These are phyloP conservation scores for Solea solea DNA, from an alignment of 2,113 vertebrate species.

Conservation along the genomic window DNA sequence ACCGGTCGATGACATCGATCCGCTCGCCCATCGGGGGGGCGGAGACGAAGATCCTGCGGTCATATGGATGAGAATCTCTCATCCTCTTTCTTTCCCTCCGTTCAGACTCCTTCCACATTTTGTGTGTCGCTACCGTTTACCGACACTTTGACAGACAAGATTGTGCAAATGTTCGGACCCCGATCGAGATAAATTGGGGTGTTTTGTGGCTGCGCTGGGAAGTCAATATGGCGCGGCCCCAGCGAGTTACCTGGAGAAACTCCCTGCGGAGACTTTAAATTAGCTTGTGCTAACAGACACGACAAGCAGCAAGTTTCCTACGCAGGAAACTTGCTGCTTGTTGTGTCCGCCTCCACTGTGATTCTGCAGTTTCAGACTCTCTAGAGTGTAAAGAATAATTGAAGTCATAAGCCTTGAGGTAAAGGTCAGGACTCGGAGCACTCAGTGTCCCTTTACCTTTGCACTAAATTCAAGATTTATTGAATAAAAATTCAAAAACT, in stretches of 20 bases:
- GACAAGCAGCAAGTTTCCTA: no score
- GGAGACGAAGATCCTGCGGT: slow-evolving; percentile 13
- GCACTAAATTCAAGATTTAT: no score
- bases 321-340: no score
- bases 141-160: slow-evolving; percentile 25
- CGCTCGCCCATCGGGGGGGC: slow-evolving; percentile 18
- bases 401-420: no score
- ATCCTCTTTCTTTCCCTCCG: not conserved
- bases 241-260: slow-evolving; percentile 33
- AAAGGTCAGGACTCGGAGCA: no score
- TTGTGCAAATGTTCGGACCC: slow-evolving; percentile 33
- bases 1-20: slow-evolving; percentile 57
- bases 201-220: slow-evolving; percentile 14
- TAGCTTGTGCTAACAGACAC: no score
- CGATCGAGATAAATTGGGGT: slow-evolving; percentile 61
- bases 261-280: slow-evolving; percentile 34
- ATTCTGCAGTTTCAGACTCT: no score
- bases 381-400: no score
- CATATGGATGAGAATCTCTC: slow-evolving; percentile 16
- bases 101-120: not conserved
- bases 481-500: no score
- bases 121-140: not conserved
- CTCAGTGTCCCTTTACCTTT: no score
- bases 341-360: no score
- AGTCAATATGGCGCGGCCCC: slow-evolving; percentile 39